These are phyloP conservation scores for Danio choprae DNA, from an alignment of 2,797 vertebrate genomes.

Conservation along the genomic window DNA sequence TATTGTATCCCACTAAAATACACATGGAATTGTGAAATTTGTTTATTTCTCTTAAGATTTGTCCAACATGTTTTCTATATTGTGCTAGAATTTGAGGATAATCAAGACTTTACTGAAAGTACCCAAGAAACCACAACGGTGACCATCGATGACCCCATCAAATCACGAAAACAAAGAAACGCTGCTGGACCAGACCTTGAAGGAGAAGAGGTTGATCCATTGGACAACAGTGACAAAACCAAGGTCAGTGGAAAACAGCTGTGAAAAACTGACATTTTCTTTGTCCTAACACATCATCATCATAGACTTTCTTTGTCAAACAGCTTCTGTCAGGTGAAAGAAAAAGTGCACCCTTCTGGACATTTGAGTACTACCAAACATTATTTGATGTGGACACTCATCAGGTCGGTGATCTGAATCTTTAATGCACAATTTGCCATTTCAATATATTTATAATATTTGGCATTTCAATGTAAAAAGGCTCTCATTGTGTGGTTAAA, in stretches of 20 bases:
- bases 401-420: constrained; percentile 80
- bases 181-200: constrained; percentile 65
- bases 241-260: constrained; percentile 76
- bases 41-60: constrained; percentile 25
- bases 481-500: neutral
- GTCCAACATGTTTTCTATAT: neutral
- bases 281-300: neutral
- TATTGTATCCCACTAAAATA: neutral
- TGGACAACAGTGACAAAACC: constrained; percentile 84
- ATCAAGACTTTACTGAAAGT: constrained; percentile 75
- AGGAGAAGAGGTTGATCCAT: constrained; percentile 81
- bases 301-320: neutral
- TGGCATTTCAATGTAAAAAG: neutral
- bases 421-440: neutral
- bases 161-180: constrained; percentile 72
- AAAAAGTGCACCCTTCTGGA: constrained; percentile 94
- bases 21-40: neutral
- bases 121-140: constrained; percentile 83
- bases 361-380: constrained; percentile 95
- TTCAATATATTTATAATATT: no score
- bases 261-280: neutral
- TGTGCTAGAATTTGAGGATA: constrained; percentile 88
- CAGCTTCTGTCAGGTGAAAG: constrained; percentile 91
- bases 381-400: constrained; percentile 95
- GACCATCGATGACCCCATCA: constrained; percentile 81